Conservation (phyloP, 2,113 vertebrate species). For the Coptodon bakossiorum region DNA sequence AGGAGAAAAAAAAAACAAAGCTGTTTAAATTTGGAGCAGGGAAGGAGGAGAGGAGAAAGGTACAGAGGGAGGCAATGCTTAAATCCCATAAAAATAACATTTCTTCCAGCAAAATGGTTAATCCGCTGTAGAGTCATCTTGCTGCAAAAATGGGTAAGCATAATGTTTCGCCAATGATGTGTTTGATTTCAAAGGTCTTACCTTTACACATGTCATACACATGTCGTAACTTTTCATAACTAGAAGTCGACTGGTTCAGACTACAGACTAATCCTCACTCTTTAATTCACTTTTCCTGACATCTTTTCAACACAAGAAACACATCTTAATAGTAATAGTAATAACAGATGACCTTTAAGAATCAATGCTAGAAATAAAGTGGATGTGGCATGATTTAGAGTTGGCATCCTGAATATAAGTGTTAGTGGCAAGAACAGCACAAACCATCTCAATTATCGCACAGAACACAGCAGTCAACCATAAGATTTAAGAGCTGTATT, state of each 20-base stretch:
- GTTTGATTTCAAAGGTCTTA: background rate
- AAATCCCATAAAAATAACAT: background rate
- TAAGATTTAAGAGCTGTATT: background rate
- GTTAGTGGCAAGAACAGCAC: background rate
- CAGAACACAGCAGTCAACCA: background rate
- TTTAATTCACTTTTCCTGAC: background rate
- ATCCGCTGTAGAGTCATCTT: background rate
- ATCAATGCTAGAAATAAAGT: background rate
- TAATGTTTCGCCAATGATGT: accelerated
- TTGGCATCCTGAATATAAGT: background rate
- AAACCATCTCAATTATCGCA: background rate
- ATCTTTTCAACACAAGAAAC: too few species aligned
- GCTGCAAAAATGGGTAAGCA: background rate
- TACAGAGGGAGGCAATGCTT: background rate
- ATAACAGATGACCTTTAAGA: background rate
- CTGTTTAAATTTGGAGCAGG: constrained; percentile 29
- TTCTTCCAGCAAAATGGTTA: background rate
- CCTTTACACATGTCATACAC: background rate
- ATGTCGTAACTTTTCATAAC: background rate
- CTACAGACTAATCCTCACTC: too few species aligned
- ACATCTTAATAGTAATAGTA: background rate
- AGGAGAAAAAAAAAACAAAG: constrained; percentile 35
- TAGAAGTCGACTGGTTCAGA: background rate
- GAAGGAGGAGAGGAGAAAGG: background rate
- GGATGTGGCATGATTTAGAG: background rate